Evolutionary conservation across 2,797 vertebrate species (phyloP), one percentile per base, ranked within the genome.

Genomic region (Ibycter americanus): DNA sequence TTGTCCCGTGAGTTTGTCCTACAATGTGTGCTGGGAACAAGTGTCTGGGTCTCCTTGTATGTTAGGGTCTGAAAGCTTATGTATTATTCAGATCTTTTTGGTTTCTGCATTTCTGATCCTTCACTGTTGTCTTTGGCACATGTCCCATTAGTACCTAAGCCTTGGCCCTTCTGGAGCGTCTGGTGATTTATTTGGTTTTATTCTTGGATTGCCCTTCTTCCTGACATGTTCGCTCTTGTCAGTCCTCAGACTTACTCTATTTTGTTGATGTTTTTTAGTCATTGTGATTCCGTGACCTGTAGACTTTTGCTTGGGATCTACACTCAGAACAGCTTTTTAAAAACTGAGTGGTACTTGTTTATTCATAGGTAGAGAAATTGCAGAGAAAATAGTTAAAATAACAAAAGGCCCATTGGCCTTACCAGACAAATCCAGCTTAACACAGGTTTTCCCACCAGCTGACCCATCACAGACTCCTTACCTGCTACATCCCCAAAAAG

Each of bases 331-430:
- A 80, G 12, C 8, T 54, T 77, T 49, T 73, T 70, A 7, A 19
- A 62, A 83, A 70, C 5, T 1, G 1, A 51, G 21, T 25, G 4
- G 8, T 55, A 31, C 38, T 80, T 54, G 3, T 54, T 83, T 77
- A 40, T 77, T 74, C 46, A 40, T 38, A 59, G 26, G 12, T 14
- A 66, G 22, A 66, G 26, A 80, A 77, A 58, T 46, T 34, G 15
- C 40, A 40, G 42, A 86, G 49, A n/a, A 61, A 52, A 34, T 7
- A 46, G 19, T 66, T 66, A 46, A 87, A 79, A 52, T 58, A 47
- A 52, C 58, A 82, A 26, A 72, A 88, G 7, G 3, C 16, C 16
- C 0, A 0, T 83, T 4, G 1, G 4, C 7, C 21, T 90, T 55
- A 31, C 10, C 34, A 77, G 68, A 31, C 1, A 65, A 80, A 77